Evolutionary conservation across 2,797 vertebrate species (phyloP).

Genomic region (Podargus strigoides): DNA sequence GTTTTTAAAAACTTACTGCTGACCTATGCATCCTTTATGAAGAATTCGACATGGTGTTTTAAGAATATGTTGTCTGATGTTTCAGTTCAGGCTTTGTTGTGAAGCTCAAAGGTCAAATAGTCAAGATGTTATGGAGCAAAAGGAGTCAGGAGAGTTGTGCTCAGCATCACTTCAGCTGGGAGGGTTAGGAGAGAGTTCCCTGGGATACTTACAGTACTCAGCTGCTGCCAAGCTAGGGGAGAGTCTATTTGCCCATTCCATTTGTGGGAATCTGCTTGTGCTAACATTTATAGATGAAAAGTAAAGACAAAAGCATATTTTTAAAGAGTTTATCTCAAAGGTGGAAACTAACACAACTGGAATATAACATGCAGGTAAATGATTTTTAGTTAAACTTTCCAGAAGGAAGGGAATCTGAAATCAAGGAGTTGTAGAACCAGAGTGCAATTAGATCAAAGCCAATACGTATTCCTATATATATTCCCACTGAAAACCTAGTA

Average conservation of each 20-base stretch:
- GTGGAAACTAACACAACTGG: not conserved
- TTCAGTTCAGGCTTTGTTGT: not conserved
- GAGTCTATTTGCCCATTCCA: not conserved
- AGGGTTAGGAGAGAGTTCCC: not conserved
- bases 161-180: not conserved
- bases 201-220: not conserved
- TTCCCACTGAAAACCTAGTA: not conserved
- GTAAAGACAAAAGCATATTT: not conserved
- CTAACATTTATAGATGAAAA: not conserved
- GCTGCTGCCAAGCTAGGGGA: not conserved
- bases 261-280: not conserved
- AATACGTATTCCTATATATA: not conserved
- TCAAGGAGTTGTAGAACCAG: not conserved
- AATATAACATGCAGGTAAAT: not conserved
- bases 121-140: not conserved
- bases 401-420: not conserved
- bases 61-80: conserved; percentile 24
- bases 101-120: not conserved
- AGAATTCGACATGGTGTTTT: conserved; percentile 11
- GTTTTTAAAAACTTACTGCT: not conserved
- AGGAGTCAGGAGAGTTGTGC: not conserved
- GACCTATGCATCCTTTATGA: not conserved
- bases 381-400: not conserved
- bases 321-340: not conserved
- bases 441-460: not conserved